Evolutionary conservation across 2,113 vertebrate species (phyloP).

Genomic region (Pholis gunnellus): DNA sequence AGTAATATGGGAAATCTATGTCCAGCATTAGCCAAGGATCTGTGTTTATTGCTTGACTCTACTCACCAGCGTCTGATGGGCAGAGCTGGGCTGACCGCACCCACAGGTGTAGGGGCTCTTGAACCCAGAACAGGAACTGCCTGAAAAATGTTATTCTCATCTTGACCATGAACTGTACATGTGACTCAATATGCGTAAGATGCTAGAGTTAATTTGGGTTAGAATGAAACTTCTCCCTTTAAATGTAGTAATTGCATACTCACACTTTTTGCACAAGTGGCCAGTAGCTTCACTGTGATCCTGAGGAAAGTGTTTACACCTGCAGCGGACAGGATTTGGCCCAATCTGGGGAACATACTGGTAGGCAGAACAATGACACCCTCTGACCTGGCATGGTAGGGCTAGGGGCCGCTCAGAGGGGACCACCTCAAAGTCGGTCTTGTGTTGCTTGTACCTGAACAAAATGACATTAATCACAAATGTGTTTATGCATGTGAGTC

Average conservation of each 20-base stretch:
- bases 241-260: slow-evolving; percentile 66
- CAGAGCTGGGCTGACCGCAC: slow-evolving; percentile 87
- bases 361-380: slow-evolving; percentile 86
- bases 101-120: slow-evolving; percentile 89
- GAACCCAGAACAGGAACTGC: slow-evolving; percentile 89
- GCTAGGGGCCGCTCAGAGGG: slow-evolving; percentile 84
- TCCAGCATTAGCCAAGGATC: neutral
- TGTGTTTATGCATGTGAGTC: neutral
- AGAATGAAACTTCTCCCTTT: neutral
- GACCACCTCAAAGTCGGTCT: slow-evolving; percentile 88
- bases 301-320: slow-evolving; percentile 89
- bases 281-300: slow-evolving; percentile 85
- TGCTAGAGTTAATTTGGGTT: neutral
- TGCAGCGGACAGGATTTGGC: slow-evolving; percentile 86
- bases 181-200: neutral
- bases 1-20: neutral
- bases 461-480: neutral
- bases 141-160: slow-evolving; percentile 70
- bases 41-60: neutral
- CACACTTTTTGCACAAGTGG: slow-evolving; percentile 87
- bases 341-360: slow-evolving; percentile 85
- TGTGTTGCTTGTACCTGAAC: slow-evolving; percentile 92
- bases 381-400: slow-evolving; percentile 84
- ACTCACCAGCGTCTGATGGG: slow-evolving; percentile 86
- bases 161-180: neutral